Conservation (phyloP, 2,888 invertebrate species). For the Ditula angustiorana region DNA sequence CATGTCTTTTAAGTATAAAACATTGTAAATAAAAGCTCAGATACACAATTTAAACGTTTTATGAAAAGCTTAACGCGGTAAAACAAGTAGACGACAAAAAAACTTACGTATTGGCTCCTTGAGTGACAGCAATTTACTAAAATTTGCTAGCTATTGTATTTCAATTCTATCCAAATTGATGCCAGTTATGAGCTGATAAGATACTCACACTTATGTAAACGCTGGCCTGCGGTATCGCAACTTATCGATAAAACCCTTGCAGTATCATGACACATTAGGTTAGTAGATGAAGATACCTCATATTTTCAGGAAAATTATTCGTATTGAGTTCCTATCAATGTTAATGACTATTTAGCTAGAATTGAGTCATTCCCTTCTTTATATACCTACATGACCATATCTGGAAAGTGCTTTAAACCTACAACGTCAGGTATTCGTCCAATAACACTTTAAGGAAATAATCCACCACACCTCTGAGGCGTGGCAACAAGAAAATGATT, state of each 20-base stretch:
- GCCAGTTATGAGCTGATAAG: slow-evolving; percentile 27
- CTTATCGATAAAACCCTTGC: slow-evolving; percentile 32
- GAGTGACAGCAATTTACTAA: slow-evolving; percentile 34
- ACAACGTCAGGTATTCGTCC: background rate
- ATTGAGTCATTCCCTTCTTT: slow-evolving; percentile 12
- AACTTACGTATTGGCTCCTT: slow-evolving; percentile 27
- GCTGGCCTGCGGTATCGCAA: slow-evolving; percentile 19
- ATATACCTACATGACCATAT: slow-evolving; percentile 1
- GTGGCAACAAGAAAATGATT: background rate
- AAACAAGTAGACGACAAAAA: background rate
- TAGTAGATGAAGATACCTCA: slow-evolving; percentile 7
- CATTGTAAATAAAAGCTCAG: too few relatives aligned
- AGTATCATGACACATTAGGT: slow-evolving; percentile 23
- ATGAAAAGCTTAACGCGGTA: background rate
- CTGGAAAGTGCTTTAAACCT: background rate
- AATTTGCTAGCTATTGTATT: slow-evolving; percentile 30
- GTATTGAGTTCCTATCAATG: background rate
- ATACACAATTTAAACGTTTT: background rate
- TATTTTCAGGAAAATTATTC: slow-evolving; percentile 8
- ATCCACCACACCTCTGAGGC: background rate
- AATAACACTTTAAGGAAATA: background rate
- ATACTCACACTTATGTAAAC: slow-evolving; percentile 17
- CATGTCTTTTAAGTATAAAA: too few relatives aligned
- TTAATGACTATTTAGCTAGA: slow-evolving; percentile 8
- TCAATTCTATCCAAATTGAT: slow-evolving; percentile 27